Base-by-base conservation (phyloP, 2,888 invertebrate species). In the Kuschelorhynchus macadamiae region DNA sequence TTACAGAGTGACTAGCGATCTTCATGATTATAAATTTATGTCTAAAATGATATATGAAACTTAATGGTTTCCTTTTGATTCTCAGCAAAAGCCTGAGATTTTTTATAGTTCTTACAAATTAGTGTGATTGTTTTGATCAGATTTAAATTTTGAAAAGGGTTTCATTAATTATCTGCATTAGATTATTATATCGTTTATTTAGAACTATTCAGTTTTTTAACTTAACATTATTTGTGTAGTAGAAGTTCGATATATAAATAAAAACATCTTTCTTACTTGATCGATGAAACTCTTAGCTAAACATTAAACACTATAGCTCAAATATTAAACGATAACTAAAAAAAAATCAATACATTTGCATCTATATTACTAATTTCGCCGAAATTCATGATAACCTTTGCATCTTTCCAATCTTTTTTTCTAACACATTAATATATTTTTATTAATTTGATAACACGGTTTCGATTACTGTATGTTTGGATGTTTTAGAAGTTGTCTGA, bases 11-110 rank as follows among this genome's bases (percentile, higher is more conserved):
- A 42, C 16, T 25, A 18, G 42, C 52, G 67, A 25, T 63, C 62
- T 67, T 67, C 57, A 63, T 53, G 50, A 44, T 52, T 57, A 57
- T 57, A 57, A 67, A 62, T 67, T 42, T 62, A 50, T 57, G 25
- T 76, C 74, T 73, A 75, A 77, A 75, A 78, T 74, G 73, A 76
- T 77, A 77, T 78, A 78, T 78, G 3, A 25, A 78, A 77, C 76
- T 67, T 79, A 77, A 78, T 75, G 76, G 77, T 62, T 67, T 67
- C 57, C 63, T 67, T 32, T 53, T 21, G 30, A 25, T 41, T 52
- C 52, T 21, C 21, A 18, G 25, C 25, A 25, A 25, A 25, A 25
- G 33, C 2, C 5, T 39, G 52, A 36, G 39, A 20, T 52, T 52
- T 50, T 52, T 52, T 52, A 50, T n/a, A 18, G 36, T 11, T 9